A percentile compares a stretch with the other conserved stretches of the same genome.
These are phyloP conservation scores for Lycophotia porphyrea DNA, from an alignment of 2,888 invertebrate species.

Conservation along the genomic window DNA sequence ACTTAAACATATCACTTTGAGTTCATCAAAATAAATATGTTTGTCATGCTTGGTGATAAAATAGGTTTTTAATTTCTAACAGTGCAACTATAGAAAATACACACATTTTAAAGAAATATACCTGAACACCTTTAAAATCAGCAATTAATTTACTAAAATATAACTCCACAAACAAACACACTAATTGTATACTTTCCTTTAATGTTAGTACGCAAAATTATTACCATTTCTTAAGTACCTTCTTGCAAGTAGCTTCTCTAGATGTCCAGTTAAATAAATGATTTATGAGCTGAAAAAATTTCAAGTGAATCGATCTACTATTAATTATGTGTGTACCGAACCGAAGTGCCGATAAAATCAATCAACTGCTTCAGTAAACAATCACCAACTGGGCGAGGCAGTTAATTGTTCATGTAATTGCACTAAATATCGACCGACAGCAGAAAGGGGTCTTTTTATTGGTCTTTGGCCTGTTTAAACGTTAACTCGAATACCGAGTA, in stretches of 20 bases:
- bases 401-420: slow-evolving; percentile 60
- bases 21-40: not conserved
- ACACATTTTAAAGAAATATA: not conserved
- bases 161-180: not conserved
- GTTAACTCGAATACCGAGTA: slow-evolving; percentile 33
- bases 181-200: slow-evolving; percentile 7
- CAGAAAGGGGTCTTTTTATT: slow-evolving; percentile 41
- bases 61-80: not conserved
- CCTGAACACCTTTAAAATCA: not conserved
- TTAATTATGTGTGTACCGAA: slow-evolving; percentile 38
- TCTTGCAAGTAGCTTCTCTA: not conserved
- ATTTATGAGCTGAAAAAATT: slow-evolving; percentile 18
- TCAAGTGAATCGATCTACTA: slow-evolving; percentile 26
- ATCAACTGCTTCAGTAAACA: slow-evolving; percentile 53
- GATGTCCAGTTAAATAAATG: slow-evolving; percentile 6
- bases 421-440: slow-evolving; percentile 42
- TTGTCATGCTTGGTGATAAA: not conserved
- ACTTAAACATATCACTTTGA: not conserved
- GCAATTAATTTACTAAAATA: not conserved
- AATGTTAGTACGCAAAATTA: not conserved
- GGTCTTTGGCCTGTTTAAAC: slow-evolving; percentile 29
- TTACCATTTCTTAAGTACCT: slow-evolving; percentile 3
- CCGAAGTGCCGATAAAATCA: slow-evolving; percentile 43
- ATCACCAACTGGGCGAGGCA: slow-evolving; percentile 34
- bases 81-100: not conserved